Percentiles rank a stretch among this genome's conserved stretches.
Evolutionary conservation across 2,113 vertebrate species (phyloP).

Genomic region (Albula glossodonta): DNA sequence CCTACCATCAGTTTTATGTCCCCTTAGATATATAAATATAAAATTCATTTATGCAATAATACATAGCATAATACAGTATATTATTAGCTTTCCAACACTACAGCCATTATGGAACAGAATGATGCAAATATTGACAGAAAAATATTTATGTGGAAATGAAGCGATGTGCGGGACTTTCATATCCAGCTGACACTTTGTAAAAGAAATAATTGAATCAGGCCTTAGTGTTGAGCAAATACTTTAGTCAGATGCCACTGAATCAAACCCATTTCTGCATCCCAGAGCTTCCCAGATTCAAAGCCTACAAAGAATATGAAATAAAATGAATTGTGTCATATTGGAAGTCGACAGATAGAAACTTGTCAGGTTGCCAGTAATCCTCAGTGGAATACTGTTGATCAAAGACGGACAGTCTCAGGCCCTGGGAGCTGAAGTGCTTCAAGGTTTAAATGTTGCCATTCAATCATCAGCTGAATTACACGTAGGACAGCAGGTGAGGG

Average conservation of each 20-base stretch:
- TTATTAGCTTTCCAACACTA: too few relatives aligned
- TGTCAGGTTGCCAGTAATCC: not conserved
- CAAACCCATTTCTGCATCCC: not conserved
- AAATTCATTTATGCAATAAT: too few relatives aligned
- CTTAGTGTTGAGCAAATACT: not conserved
- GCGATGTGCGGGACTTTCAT: not conserved
- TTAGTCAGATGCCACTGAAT: not conserved
- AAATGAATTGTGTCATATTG: not conserved
- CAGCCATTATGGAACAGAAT: too few relatives aligned
- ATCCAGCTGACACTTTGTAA: not conserved
- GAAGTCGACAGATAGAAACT: not conserved
- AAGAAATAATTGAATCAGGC: not conserved
- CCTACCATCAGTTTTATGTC: too few relatives aligned
- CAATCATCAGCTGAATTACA: not conserved
- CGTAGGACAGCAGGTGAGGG: not conserved
- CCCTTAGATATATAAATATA: too few relatives aligned
- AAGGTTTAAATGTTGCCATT: not conserved
- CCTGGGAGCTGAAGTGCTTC: not conserved
- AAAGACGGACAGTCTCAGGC: not conserved
- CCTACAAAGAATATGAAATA: not conserved
- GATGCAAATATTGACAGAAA: too few relatives aligned
- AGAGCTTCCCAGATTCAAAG: not conserved
- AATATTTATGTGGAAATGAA: too few relatives aligned
- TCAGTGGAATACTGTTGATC: not conserved
- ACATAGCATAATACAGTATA: too few relatives aligned